Conservation (phyloP, 2,797 vertebrate genomes). For the Tauraco hartlaubi region DNA sequence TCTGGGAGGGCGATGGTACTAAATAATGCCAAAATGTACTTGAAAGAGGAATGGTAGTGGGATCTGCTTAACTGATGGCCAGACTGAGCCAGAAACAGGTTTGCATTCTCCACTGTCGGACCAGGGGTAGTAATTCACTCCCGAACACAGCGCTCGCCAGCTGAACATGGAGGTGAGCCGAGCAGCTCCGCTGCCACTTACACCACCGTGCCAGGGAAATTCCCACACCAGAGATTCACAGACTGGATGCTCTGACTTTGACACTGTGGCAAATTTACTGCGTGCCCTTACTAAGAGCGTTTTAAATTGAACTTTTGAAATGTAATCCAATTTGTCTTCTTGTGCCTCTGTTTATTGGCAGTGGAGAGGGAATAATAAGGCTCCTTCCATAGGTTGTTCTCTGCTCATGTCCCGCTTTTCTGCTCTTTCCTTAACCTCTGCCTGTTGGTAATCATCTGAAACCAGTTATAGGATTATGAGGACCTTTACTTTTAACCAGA, state of each 20-base stretch:
- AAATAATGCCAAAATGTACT: neutral
- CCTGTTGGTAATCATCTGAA: neutral
- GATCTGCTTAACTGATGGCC: neutral
- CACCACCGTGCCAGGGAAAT: neutral
- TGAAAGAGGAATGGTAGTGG: neutral
- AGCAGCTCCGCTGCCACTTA: neutral
- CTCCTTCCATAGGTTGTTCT: neutral
- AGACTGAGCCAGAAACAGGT: neutral
- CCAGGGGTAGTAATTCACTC: neutral
- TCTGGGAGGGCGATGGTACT: neutral
- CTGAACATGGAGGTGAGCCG: neutral
- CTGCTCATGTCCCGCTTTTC: neutral
- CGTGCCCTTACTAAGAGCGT: neutral
- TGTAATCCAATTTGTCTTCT: neutral
- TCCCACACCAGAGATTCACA: neutral
- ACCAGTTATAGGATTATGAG: neutral
- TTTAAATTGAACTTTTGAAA: neutral
- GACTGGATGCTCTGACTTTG: neutral
- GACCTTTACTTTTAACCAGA: neutral
- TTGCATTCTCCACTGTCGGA: neutral
- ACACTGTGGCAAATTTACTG: neutral
- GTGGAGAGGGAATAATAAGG: neutral
- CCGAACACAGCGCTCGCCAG: fast-evolving
- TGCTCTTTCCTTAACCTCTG: neutral
- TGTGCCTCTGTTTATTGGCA: neutral